These are phyloP conservation scores for Loriculus beryllinus DNA, from an alignment of 2,797 vertebrate species.

Conservation along the genomic window DNA sequence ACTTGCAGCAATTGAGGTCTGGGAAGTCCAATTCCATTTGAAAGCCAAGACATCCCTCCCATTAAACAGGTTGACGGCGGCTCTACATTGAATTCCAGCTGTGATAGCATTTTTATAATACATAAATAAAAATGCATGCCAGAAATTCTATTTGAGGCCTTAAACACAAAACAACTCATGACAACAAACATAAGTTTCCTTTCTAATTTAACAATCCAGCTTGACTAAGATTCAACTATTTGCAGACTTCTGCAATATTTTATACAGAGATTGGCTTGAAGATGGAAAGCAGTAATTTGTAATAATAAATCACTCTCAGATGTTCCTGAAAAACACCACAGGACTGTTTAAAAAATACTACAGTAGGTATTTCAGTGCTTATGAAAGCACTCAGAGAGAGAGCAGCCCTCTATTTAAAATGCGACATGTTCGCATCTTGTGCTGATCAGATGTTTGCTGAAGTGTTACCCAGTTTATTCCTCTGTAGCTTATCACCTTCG, in stretches of 20 bases:
- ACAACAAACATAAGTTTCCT: background rate
- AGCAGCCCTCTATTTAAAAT: background rate
- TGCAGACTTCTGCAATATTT: background rate
- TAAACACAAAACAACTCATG: background rate
- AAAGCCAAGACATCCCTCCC: background rate
- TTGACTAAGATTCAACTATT: conserved; percentile 10
- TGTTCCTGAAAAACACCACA: background rate
- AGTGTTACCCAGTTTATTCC: background rate
- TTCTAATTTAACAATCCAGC: conserved; percentile 11
- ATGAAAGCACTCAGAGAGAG: background rate
- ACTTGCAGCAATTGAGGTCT: background rate
- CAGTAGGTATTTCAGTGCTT: background rate
- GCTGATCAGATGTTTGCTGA: background rate
- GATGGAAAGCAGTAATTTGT: background rate
- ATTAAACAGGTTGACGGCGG: background rate
- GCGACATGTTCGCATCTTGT: background rate
- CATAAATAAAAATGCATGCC: background rate
- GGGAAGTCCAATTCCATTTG: background rate
- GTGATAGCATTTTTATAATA: background rate
- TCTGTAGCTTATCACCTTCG: background rate
- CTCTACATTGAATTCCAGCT: background rate
- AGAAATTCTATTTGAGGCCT: background rate
- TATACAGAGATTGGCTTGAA: background rate
- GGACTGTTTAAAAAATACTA: background rate
- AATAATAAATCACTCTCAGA: conserved; percentile 11